A percentile compares a stretch with the other conserved stretches of the same genome.
These are phyloP conservation scores for Drosophila santomea DNA, from an alignment of 1,140 invertebrate genomes.

Conservation along the genomic window DNA sequence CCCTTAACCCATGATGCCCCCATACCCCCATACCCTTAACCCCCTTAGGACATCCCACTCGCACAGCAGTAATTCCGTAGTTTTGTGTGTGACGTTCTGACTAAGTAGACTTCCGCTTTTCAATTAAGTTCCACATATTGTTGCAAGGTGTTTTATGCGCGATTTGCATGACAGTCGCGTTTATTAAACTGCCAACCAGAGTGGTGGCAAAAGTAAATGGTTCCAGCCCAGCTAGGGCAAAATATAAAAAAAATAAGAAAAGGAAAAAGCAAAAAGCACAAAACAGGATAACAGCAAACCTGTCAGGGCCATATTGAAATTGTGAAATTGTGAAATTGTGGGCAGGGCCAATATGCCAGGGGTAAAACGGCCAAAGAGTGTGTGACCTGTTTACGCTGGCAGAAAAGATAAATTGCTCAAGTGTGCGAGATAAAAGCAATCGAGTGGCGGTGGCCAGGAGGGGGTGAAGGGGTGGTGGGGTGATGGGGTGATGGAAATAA, in stretches of 20 bases:
- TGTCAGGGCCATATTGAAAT: constrained; percentile 50
- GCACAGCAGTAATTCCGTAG: constrained; percentile 6
- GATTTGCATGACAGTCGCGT: constrained; percentile 74
- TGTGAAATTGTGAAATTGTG: constrained; percentile 37
- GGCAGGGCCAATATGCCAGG: constrained; percentile 48
- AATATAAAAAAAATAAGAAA: no score
- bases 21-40: no score
- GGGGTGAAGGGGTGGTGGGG: no score
- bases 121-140: constrained; percentile 78
- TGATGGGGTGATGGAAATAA: neutral
- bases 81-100: constrained; percentile 46
- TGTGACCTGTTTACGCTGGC: constrained; percentile 48
- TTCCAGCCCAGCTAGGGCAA: neutral
- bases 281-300: constrained; percentile 23
- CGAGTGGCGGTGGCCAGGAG: neutral
- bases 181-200: constrained; percentile 58
- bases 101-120: constrained; percentile 81
- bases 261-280: neutral
- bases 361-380: constrained; percentile 18
- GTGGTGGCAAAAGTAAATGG: constrained; percentile 14
- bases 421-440: constrained; percentile 51
- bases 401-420: constrained; percentile 53
- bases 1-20: constrained; percentile 1
- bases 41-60: neutral
- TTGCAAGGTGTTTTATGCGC: constrained; percentile 78